These are phyloP conservation scores for Ardeotis arabs DNA, from an alignment of 2,113 vertebrate genomes.

Conservation along the genomic window DNA sequence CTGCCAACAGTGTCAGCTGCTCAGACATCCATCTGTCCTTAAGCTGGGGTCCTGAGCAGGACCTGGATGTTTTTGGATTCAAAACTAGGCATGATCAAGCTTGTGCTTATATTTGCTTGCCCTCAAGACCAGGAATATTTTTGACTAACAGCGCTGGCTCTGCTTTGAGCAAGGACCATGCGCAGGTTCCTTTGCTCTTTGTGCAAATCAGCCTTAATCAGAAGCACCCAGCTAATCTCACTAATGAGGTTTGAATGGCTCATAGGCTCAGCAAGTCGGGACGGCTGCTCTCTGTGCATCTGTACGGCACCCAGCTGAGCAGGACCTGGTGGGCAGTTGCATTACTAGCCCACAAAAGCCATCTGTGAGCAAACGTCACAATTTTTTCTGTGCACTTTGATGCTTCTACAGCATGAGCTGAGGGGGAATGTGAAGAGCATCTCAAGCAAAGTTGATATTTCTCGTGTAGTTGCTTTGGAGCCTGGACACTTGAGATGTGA, in stretches of 20 bases:
- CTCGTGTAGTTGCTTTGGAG: background rate
- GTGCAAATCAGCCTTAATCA: background rate
- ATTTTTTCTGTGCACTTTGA: background rate
- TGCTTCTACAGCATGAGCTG: background rate
- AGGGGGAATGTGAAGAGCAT: background rate
- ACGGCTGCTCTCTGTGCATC: accelerated
- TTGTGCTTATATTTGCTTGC: background rate
- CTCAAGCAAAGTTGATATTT: background rate
- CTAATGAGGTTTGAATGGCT: background rate
- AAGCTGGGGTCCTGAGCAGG: background rate
- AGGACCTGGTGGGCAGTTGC: background rate
- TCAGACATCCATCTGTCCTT: background rate
- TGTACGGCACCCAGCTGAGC: background rate
- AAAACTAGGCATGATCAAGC: background rate
- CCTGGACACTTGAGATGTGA: background rate
- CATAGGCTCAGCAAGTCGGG: background rate
- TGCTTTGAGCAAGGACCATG: background rate
- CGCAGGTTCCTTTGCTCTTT: background rate
- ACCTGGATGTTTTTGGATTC: background rate
- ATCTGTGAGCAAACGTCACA: background rate
- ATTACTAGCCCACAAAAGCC: background rate
- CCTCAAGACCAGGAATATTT: background rate
- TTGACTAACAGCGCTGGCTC: background rate
- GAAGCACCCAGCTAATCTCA: background rate
- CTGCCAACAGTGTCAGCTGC: background rate